Evolutionary conservation across 2,113 vertebrate species (phyloP), one percentile per base, ranked within the genome.

Genomic region (Pao palembangensis): DNA sequence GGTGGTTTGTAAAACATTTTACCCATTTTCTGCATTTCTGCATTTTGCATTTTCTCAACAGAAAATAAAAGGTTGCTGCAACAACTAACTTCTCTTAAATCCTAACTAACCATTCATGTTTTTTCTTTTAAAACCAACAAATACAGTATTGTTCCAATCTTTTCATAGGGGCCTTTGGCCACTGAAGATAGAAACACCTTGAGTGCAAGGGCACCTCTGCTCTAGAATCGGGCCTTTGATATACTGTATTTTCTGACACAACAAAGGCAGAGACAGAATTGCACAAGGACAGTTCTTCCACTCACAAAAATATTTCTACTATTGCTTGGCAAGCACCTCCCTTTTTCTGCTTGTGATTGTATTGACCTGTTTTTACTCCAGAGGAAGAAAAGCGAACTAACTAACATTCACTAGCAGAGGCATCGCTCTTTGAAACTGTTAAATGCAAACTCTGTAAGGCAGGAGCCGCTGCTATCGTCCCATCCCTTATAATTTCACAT

Each of bases 401-500:
- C 70, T 55, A 47, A 46, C 66, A 51, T 53, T 62, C 53, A 58
- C 16, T 34, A 19, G 51, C 56, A 21, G 61, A 31, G 11, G 61
- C 51, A 11, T 38, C 3, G 16, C 64, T 56, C 62, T 76, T 67
- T 65, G 43, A 76, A 64, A 60, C 44, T 19, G 62, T 58, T 12
- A 17, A 41, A 75, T 60, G 70, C 69, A 46, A 49, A 61, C 58
- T 55, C 64, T 69, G 46, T 41, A 61, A 66, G 43, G 16, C 5
- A 55, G 10, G 61, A 56, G 59, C 58, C 52, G 51, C 48, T 80
- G 80, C 82, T 71, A 65, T 73, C 75, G 51, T 58, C 70, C 63
- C 59, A 20, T 75, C 74, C 67, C 63, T 75, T 70, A 70, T 64
- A 86, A 81, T 76, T 75, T 78, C 75, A 84, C 76, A 75, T 81